A percentile compares a stretch with the other conserved stretches of the same genome.
Evolutionary conservation across 2,797 vertebrate species (phyloP).

Genomic region (Acestrorhynchus altus): DNA sequence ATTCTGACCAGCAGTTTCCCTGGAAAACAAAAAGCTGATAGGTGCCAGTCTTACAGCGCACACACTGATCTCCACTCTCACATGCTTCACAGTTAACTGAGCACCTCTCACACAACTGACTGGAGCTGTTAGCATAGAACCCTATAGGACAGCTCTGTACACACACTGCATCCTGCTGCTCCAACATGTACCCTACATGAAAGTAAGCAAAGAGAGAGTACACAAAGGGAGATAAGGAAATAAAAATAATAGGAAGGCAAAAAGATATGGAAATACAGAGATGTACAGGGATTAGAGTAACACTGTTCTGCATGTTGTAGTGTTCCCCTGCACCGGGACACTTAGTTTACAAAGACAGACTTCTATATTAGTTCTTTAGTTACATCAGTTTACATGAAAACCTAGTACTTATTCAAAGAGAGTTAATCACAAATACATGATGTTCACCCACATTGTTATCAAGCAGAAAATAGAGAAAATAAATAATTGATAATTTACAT

Average conservation of each 20-base stretch:
- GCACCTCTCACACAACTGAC: constrained; percentile 80
- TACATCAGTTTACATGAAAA: background rate
- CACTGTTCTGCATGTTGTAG: no score
- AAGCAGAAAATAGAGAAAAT: background rate
- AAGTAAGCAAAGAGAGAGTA: background rate
- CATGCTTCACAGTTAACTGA: constrained; percentile 80
- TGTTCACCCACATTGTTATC: background rate
- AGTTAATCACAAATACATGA: background rate
- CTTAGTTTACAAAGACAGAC: no score
- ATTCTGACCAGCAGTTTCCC: constrained; percentile 80
- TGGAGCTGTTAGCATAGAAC: constrained; percentile 73
- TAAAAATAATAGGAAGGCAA: background rate
- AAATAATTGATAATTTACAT: no score
- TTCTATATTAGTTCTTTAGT: no score
- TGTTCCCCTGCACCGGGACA: no score
- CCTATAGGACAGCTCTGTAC: constrained; percentile 72
- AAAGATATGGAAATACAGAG: no score
- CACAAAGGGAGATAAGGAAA: background rate
- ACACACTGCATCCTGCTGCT: constrained; percentile 78
- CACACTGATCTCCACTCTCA: constrained; percentile 71
- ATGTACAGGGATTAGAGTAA: no score
- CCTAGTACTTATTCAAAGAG: background rate
- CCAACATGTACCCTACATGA: constrained; percentile 74
- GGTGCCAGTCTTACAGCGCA: constrained; percentile 74
- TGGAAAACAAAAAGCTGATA: constrained; percentile 77